Conservation (phyloP, 2,113 vertebrate species). For the Apistogramma diplotaenia region DNA sequence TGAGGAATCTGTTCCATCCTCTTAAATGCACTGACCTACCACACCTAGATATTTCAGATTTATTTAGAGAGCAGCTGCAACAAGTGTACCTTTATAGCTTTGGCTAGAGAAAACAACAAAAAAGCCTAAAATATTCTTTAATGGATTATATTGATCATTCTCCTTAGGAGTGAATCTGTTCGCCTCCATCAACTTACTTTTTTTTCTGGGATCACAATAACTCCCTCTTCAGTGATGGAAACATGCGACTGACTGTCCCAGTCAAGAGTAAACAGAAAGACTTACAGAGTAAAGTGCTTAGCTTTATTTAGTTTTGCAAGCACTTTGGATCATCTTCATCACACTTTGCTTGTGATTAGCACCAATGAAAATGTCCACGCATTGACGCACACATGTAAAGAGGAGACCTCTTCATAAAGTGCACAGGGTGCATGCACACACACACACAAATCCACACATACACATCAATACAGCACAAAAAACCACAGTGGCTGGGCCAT, state of each 20-base stretch:
- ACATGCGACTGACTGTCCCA: not conserved
- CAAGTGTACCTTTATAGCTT: constrained; percentile 12
- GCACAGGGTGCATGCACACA: constrained; percentile 61
- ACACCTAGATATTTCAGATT: not conserved
- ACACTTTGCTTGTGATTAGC: constrained; percentile 66
- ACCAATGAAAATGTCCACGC: constrained; percentile 74
- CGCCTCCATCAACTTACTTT: not conserved
- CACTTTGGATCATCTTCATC: constrained; percentile 63
- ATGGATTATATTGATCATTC: constrained; percentile 1
- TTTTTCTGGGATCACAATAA: not conserved
- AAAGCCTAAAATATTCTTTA: not conserved
- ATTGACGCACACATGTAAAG: constrained; percentile 66
- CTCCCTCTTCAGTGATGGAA: constrained; percentile 13
- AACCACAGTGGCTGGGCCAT: constrained; percentile 72
- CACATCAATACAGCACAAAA: constrained; percentile 67
- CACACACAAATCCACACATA: constrained; percentile 34
- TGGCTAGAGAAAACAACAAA: constrained; percentile 38
- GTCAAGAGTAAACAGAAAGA: constrained; percentile 40
- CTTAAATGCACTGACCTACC: constrained; percentile 11
- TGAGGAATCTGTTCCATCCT: constrained; percentile 14
- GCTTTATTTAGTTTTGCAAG: constrained; percentile 69
- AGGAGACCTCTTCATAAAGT: constrained; percentile 68
- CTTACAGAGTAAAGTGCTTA: constrained; percentile 67
- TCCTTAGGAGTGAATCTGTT: constrained; percentile 10
- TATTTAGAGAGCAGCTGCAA: constrained; percentile 6